Base-by-base conservation (phyloP, 2,113 vertebrate species). In the Corythaeola cristata region DNA sequence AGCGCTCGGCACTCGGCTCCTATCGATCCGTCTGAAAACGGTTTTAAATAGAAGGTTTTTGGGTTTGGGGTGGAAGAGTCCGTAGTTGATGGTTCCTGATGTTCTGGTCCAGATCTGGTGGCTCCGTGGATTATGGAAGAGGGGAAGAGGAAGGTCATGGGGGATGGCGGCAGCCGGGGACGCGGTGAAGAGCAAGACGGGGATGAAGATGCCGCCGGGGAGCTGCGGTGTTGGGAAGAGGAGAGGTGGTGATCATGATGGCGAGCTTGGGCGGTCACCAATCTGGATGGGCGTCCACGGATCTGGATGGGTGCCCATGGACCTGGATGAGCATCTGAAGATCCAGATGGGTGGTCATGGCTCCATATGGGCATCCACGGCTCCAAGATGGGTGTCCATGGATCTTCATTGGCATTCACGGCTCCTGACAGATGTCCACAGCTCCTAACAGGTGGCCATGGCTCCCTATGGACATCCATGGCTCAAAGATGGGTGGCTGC, bases 291-390 rank as follows among this genome's bases (percentile, higher is more conserved):
- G 22, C 7, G 2, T 27, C 22, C 18, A 5, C 2, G 20, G 20
- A 4, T 80, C 26, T 2, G 3, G 28, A 30, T 8, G 39, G 18
- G 23, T 4, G 6, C 21, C 73, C 21, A 5, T 2, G 5, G 32
- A 4, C 37, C 27, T 1, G 2, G 56, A 39, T 8, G 47, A 39
- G 35, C 5, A 5, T 19, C 37, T 10, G 3, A 2, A 10, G 11
- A 5, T 73, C 58, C 6, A 3, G 17, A 11, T 8, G 20, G 68
- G 33, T 2, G 7, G 5, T 35, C 3, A 0, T 1, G 7, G 32
- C 3, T 77, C 35, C 3, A 3, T 24, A 16, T 10, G 18, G 50
- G 4, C 2, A 2, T 10, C 17, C 7, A 27, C 28, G 8, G 63
- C 6, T 58, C 58, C 41, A 4, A 5, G n/a, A 50, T 23, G 23